These are phyloP conservation scores for Aix galericulata DNA, from an alignment of 2,113 vertebrate genomes.

Conservation along the genomic window DNA sequence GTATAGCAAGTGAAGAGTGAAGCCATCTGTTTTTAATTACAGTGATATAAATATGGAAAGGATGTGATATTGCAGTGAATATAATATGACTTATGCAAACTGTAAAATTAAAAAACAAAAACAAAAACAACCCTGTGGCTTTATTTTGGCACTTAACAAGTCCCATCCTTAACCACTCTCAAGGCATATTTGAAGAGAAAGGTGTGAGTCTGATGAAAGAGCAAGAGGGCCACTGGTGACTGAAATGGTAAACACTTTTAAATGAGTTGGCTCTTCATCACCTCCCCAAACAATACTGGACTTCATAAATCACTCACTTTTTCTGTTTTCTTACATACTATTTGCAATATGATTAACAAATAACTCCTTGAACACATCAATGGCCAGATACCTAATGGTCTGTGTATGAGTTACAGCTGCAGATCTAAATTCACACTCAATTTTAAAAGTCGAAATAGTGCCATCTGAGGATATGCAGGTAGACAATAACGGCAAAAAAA, in stretches of 20 bases:
- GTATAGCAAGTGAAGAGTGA: neutral
- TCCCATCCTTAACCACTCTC: neutral
- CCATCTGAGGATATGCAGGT: neutral
- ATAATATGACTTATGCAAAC: neutral
- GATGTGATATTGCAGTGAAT: neutral
- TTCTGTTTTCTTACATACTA: neutral
- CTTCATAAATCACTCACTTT: neutral
- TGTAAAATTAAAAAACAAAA: neutral
- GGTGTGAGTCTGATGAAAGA: neutral
- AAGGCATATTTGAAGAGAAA: neutral
- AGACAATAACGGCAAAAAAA: neutral
- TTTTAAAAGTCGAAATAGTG: neutral
- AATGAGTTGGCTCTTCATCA: neutral
- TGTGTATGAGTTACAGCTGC: neutral
- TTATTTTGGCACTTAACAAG: neutral
- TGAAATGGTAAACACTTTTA: neutral
- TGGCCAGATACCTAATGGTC: neutral
- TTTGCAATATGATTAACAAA: neutral
- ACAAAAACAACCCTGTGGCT: neutral
- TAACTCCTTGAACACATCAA: neutral
- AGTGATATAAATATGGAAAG: neutral
- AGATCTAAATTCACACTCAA: neutral
- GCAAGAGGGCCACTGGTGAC: rapidly evolving
- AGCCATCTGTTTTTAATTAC: neutral
- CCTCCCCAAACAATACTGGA: neutral